A percentile compares a stretch with the other conserved stretches of the same genome.
These are phyloP conservation scores for Anastrepha obliqua DNA, from an alignment of 1,140 invertebrate species.

Conservation along the genomic window DNA sequence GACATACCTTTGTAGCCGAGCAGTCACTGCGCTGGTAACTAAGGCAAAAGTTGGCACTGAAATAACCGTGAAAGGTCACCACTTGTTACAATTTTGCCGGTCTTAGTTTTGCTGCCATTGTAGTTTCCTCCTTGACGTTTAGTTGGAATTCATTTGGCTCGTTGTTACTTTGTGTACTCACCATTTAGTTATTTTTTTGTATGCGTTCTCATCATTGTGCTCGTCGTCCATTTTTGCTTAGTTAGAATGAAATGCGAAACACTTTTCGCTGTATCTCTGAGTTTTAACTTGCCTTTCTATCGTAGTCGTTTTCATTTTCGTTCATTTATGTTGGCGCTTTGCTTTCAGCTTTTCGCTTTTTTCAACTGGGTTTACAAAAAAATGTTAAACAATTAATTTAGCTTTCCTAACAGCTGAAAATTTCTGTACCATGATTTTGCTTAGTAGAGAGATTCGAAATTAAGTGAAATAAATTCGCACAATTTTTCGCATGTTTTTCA, in stretches of 20 bases:
- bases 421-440: too few relatives aligned
- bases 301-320: not conserved
- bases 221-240: not conserved
- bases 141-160: constrained; percentile 1
- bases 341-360: not conserved
- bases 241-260: constrained; percentile 44
- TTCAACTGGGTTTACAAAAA: not conserved
- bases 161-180: not conserved
- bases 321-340: not conserved
- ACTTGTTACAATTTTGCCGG: constrained; percentile 5
- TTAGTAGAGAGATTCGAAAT: too few relatives aligned
- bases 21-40: not conserved
- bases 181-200: not conserved
- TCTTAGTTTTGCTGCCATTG: constrained; percentile 38
- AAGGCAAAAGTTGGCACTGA: constrained; percentile 24
- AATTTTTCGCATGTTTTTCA: too few relatives aligned
- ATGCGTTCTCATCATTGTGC: not conserved
- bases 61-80: constrained; percentile 2
- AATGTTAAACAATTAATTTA: not conserved
- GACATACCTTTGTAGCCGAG: too few relatives aligned
- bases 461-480: too few relatives aligned
- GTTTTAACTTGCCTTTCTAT: not conserved
- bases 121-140: constrained; percentile 17
- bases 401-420: not conserved
- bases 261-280: constrained; percentile 35